Base-by-base conservation (phyloP, 2,888 invertebrate genomes). In the Nyleta sp. region DNA sequence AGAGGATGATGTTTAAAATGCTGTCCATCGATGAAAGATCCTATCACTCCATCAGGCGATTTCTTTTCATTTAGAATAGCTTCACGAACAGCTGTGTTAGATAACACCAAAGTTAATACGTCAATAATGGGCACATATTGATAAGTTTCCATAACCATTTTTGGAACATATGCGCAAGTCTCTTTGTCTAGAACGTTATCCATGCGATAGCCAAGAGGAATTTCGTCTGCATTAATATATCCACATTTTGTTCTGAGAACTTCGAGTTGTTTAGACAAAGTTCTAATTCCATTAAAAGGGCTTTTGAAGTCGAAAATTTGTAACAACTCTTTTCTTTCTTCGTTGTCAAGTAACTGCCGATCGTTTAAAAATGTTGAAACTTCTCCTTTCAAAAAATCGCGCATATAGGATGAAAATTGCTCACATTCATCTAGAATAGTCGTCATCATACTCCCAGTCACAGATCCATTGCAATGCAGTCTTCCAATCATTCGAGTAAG, bases 61-160 rank as follows among this genome's bases (percentile, higher is more conserved):
- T 68, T 35, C 42, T 70, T 11, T 50, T 81, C 80, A 17, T 48
- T 18, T 11, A 24, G n/a, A 55, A 81, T 75, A 3, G 62, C 70
- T 18, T 72, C 35, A 42, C 73, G 53, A 0, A 80, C 46, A 10
- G 75, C 42, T 44, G 5, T 17, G 17, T 68, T 81, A 3, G 76
- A 62, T 28, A 78, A n/a, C 15, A 81, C 22, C 46, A 72, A 31
- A 28, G 53, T 64, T 7, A 80, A 42, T 20, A 68, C 60, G 1
- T 79, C 55, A 8, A 80, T 80, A 7, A 78, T 52, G 2, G 81
- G 44, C 5, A 81, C 71, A 71, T 81, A 81, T 35, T 80, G 76
- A 68, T 55, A 78, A 15, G 74, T 65, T 68, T 83, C 83, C 52
- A 55, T 40, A 5, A 79, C 67, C 18, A 35, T 28, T 40, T 46